Evolutionary conservation across 2,888 invertebrate species (phyloP).

Genomic region (Rhaphigaster nebulosa): DNA sequence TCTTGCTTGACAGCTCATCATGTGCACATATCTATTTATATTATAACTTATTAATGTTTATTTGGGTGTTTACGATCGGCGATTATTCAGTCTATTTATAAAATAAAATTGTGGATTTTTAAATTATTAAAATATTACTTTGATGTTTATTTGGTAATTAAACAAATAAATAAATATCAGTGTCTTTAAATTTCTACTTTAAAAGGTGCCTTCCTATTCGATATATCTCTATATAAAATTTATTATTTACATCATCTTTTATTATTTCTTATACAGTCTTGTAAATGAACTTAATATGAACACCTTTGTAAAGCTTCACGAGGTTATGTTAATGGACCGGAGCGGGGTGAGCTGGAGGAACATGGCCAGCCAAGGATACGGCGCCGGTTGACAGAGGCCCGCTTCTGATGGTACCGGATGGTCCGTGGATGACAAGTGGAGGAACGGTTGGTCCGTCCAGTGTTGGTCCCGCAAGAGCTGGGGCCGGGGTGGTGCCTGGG

Average conservation of each 20-base stretch:
- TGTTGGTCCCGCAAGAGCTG: not conserved
- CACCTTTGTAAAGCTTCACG: not conserved
- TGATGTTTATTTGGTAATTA: not conserved
- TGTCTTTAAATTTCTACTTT: not conserved
- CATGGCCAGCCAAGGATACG: conserved; percentile 1
- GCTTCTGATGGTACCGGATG: conserved; percentile 27
- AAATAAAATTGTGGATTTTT: not conserved
- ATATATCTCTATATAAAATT: not conserved
- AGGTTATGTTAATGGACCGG: not conserved
- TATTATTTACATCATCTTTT: not conserved
- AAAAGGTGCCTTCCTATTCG: not conserved
- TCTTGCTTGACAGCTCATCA: no score
- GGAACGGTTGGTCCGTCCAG: conserved; percentile 16
- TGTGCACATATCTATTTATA: no score
- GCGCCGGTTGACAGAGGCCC: conserved; percentile 28
- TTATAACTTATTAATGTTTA: no score
- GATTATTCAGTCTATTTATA: not conserved
- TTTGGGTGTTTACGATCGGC: not conserved
- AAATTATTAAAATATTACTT: not conserved
- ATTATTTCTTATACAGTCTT: not conserved
- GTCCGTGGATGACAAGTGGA: not conserved
- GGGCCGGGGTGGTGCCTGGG: conserved; percentile 1
- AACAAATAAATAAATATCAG: conserved; percentile 20
- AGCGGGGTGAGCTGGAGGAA: not conserved
- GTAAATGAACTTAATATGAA: not conserved